These are phyloP conservation scores for Acanthacorydalis orientalis DNA, from an alignment of 2,888 invertebrate genomes.

Conservation along the genomic window DNA sequence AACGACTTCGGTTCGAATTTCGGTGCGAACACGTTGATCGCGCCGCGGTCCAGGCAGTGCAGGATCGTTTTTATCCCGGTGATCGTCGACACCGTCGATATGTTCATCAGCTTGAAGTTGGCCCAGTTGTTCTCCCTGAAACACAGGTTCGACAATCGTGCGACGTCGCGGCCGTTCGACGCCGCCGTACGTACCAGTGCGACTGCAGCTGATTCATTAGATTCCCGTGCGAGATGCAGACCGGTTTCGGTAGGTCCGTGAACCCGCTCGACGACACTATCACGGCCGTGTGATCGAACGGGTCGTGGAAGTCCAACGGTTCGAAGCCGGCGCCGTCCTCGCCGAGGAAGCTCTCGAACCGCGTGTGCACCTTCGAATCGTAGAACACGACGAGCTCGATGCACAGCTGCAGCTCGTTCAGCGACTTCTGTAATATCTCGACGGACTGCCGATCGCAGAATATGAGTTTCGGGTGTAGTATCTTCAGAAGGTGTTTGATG, in stretches of 20 bases:
- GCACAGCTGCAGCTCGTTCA: constrained; percentile 1
- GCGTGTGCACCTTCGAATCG: neutral
- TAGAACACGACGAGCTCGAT: constrained; percentile 2
- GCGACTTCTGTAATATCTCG: constrained; percentile 2
- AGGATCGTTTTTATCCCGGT: constrained; percentile 4
- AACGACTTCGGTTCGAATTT: neutral
- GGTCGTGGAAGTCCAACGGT: neutral
- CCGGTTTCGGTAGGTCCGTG: neutral
- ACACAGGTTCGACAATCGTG: neutral
- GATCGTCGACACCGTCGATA: constrained; percentile 1
- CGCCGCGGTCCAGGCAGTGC: neutral
- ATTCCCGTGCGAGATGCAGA: constrained; percentile 1
- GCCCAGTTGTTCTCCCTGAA: neutral
- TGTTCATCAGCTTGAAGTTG: neutral
- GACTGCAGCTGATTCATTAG: constrained; percentile 4
- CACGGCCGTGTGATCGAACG: neutral
- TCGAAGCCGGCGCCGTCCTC: neutral
- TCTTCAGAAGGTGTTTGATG: neutral
- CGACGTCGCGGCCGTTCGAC: no score
- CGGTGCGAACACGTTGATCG: neutral
- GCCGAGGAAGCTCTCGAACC: neutral
- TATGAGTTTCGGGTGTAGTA: constrained; percentile 2
- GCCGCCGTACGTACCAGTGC: neutral
- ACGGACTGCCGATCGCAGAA: constrained; percentile 2
- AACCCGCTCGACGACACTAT: constrained; percentile 2